Evolutionary conservation across 2,888 invertebrate genomes (phyloP), one percentile per base, ranked within the genome.

Genomic region (Hartigia nigra): DNA sequence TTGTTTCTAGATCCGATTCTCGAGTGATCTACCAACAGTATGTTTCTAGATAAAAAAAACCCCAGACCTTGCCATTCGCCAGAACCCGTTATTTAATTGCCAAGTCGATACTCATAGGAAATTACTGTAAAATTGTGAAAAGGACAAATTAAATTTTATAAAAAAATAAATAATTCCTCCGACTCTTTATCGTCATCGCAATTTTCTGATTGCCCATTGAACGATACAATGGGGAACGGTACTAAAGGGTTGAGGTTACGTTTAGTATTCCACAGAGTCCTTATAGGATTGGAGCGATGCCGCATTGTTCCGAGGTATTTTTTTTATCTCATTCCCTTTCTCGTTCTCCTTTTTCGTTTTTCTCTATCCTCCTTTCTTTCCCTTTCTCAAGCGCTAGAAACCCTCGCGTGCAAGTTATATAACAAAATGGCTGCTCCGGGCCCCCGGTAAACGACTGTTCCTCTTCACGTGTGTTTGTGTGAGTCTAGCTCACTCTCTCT

Each of bases 351-450:
- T 77, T 77, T 77, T 69, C 35, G 23, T 32, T 78, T 69, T 36
- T 39, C 31, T 23, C 37, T 55, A 55, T 55, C 55, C 55, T 55
- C 55, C 55, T 55, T 55, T 55, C 55, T 55, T 55, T 55, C 55
- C 55, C 55, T 55, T 55, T 55, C 55, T 55, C 23, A 55, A 55
- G 9, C 23, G 55, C 55, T 55, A 55, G 55, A 9, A 55, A 55
- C 23, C 55, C 77, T 82, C 80, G 83, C 83, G 83, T 81, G 84
- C 85, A 81, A 86, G 87, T 87, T 87, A 87, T 87, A 87, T 87
- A 87, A 87, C 84, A 86, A 87, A 87, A 87, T 87, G 85, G 83
- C 83, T 75, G 83, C 78, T 72, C 9, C 23, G 55, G 23, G 31
- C 74, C 72, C 77, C 11, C 37, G 69, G 69, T 34, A 37, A 11